These are phyloP conservation scores for Melanotaenia trifasciata DNA, from an alignment of 2,797 vertebrate genomes.

Conservation along the genomic window DNA sequence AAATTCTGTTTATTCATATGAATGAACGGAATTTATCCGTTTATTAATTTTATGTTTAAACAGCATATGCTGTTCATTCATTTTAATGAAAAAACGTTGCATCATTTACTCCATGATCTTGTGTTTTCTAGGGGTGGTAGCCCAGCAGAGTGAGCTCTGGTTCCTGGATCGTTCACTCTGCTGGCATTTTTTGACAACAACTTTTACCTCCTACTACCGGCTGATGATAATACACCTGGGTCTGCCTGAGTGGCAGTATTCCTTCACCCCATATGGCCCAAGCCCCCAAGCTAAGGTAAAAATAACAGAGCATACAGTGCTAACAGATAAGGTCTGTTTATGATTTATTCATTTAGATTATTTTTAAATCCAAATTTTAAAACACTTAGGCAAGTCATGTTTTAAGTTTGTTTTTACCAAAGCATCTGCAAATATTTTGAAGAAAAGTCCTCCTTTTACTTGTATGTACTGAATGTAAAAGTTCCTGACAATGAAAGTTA, in stretches of 20 bases:
- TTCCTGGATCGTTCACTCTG: slow-evolving; percentile 95
- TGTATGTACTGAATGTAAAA: too few species aligned
- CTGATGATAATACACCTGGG: slow-evolving; percentile 95
- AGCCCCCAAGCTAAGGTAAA: slow-evolving; percentile 95
- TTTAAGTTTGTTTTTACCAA: too few species aligned
- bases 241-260: slow-evolving; percentile 96
- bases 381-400: too few species aligned
- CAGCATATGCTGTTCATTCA: too few species aligned
- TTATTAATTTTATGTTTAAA: too few species aligned
- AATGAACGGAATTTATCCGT: too few species aligned
- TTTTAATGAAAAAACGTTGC: not conserved
- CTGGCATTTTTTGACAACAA: slow-evolving; percentile 93
- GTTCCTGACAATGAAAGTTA: too few species aligned
- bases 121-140: slow-evolving; percentile 79
- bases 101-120: slow-evolving; percentile 5
- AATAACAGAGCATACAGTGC: not conserved
- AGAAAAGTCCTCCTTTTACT: too few species aligned
- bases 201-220: slow-evolving; percentile 94
- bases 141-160: slow-evolving; percentile 91
- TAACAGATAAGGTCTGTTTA: not conserved
- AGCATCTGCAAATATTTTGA: too few species aligned
- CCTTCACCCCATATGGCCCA: slow-evolving; percentile 92
- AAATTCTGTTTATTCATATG: too few species aligned
- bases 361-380: too few species aligned
- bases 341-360: not conserved